Conservation (phyloP, 2,113 vertebrate genomes). For the Camelus bactrianus region DNA sequence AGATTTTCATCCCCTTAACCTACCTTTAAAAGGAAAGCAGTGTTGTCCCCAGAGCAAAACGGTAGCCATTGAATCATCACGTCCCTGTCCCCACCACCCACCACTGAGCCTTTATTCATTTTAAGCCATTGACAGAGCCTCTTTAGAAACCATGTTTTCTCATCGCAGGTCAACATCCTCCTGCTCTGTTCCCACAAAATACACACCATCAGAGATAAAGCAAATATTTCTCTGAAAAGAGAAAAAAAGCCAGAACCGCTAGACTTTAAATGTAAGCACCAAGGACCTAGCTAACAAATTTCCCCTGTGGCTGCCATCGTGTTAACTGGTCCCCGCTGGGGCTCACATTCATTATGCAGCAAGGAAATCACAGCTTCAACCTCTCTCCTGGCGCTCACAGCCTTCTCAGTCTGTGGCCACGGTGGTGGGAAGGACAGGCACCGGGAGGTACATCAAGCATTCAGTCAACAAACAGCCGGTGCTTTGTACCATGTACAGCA, state of each 20-base stretch:
- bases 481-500: accelerated
- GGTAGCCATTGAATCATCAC: not conserved
- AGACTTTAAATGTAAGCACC: not conserved
- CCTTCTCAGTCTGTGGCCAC: accelerated
- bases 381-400: not conserved
- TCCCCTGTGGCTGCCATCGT: not conserved
- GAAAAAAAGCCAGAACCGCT: not conserved
- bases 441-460: not conserved
- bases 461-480: not conserved
- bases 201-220: constrained; percentile 38
- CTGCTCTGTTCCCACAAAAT: constrained; percentile 30
- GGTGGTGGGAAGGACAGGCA: not conserved
- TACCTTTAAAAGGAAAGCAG: constrained; percentile 34
- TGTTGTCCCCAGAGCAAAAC: constrained; percentile 29
- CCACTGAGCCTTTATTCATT: constrained; percentile 26
- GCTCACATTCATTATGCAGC: not conserved
- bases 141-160: constrained; percentile 44
- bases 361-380: too few species aligned
- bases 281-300: not conserved
- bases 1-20: constrained; percentile 63
- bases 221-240: constrained; percentile 49
- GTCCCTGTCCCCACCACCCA: not conserved
- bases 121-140: constrained; percentile 41
- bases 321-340: not conserved
- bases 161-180: constrained; percentile 47